These are phyloP conservation scores for Heteromurus nitidus DNA, from an alignment of 2,888 invertebrate genomes.

Conservation along the genomic window DNA sequence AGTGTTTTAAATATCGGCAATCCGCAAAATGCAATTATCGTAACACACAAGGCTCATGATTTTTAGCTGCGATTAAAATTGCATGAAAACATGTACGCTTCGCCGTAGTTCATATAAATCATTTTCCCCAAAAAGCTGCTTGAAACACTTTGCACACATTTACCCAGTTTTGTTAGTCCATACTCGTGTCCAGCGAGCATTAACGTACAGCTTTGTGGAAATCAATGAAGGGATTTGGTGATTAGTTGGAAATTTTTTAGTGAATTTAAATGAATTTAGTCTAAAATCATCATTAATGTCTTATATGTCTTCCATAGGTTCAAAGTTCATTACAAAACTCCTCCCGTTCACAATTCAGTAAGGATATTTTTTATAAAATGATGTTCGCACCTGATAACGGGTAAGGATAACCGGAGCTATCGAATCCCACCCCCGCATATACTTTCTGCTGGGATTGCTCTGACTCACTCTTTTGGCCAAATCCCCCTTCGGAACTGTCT, in stretches of 20 bases:
- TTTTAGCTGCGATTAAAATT: background rate
- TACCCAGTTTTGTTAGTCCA: slow-evolving; percentile 27
- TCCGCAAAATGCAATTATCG: too few relatives aligned
- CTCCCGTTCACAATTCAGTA: too few relatives aligned
- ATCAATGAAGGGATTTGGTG: background rate
- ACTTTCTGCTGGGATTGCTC: slow-evolving; percentile 84
- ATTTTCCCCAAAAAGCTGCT: too few relatives aligned
- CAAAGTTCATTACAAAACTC: too few relatives aligned
- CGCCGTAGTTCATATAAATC: background rate
- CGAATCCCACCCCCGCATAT: slow-evolving; percentile 88
- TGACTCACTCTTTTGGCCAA: slow-evolving; percentile 84
- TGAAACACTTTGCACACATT: too few relatives aligned
- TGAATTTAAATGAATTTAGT: too few relatives aligned
- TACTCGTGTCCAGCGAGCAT: slow-evolving; percentile 54
- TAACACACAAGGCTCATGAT: background rate
- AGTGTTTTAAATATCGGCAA: too few relatives aligned
- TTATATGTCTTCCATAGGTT: too few relatives aligned
- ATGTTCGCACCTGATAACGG: slow-evolving; percentile 82
- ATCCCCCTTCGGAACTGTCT: slow-evolving; percentile 89
- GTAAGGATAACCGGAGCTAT: slow-evolving; percentile 85
- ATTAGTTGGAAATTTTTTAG: background rate
- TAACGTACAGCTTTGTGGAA: slow-evolving; percentile 55
- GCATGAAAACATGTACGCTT: too few relatives aligned
- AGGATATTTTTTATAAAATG: too few relatives aligned
- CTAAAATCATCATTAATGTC: too few relatives aligned